Percentiles rank a stretch among this genome's conserved stretches.
These are phyloP conservation scores for Circaetus cinerascens DNA, from an alignment of 2,113 vertebrate species.

Conservation along the genomic window DNA sequence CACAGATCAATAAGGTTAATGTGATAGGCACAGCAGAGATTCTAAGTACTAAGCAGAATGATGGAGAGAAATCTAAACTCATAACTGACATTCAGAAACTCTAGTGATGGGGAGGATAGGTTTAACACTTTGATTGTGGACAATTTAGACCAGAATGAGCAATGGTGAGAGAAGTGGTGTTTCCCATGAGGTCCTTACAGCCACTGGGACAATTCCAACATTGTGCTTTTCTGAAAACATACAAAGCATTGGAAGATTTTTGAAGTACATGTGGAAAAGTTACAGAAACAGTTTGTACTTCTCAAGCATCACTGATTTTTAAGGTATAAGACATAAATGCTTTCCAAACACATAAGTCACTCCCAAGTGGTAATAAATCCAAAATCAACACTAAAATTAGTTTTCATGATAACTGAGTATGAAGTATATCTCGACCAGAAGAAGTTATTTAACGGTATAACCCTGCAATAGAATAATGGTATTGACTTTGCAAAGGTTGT, in stretches of 20 bases:
- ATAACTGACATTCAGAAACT: neutral
- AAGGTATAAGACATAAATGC: neutral
- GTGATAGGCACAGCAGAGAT: neutral
- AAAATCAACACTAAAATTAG: neutral
- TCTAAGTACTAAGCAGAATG: neutral
- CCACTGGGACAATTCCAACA: neutral
- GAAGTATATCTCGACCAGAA: neutral
- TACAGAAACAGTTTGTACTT: neutral
- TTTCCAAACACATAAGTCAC: neutral
- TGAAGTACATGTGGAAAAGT: neutral
- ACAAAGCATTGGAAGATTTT: neutral
- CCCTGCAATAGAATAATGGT: neutral
- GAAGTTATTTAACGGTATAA: neutral
- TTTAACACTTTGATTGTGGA: neutral
- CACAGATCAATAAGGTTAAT: neutral
- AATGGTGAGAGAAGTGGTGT: neutral
- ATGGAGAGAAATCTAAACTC: neutral
- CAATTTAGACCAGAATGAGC: neutral
- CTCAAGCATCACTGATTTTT: neutral
- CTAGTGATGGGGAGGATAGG: neutral
- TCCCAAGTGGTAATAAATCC: neutral
- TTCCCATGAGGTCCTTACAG: neutral
- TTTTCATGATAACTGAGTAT: neutral
- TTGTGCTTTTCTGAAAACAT: neutral
- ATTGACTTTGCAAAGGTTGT: neutral